These are phyloP conservation scores for Tadarida brasiliensis DNA, from an alignment of 2,797 vertebrate genomes.

Conservation along the genomic window DNA sequence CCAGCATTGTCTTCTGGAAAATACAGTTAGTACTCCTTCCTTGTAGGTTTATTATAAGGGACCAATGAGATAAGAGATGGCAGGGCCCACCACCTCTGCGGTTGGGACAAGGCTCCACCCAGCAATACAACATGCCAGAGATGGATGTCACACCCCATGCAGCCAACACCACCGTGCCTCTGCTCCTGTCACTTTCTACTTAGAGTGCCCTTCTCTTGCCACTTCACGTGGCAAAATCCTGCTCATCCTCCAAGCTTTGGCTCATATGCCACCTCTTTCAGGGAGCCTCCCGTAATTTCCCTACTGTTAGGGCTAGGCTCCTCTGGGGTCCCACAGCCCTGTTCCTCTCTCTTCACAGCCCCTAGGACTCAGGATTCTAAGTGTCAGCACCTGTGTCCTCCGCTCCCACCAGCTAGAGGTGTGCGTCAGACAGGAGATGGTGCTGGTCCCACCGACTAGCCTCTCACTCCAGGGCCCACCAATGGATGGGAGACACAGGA, in stretches of 20 bases:
- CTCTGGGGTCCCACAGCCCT: too few species aligned
- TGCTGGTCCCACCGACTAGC: neutral
- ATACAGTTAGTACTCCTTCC: neutral
- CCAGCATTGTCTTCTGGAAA: neutral
- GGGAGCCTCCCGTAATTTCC: neutral
- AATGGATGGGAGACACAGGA: neutral
- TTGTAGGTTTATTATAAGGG: neutral
- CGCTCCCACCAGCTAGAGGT: neutral
- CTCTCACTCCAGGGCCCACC: neutral
- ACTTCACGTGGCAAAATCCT: neutral
- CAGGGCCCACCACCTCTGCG: neutral
- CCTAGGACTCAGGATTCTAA: neutral
- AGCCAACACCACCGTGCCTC: neutral
- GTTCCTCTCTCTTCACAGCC: neutral
- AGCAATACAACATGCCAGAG: neutral
- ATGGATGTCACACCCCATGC: neutral
- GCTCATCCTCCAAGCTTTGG: neutral
- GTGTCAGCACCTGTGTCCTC: neutral
- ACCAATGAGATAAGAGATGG: neutral
- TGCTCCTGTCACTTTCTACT: neutral
- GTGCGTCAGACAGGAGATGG: neutral
- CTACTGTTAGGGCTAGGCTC: neutral
- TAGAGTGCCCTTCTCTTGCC: neutral
- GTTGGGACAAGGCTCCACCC: neutral
- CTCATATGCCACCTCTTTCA: neutral